Percentiles rank a stretch among this genome's conserved stretches.
phyloP scores from a whole-genome alignment of 2,797 vertebrate genomes.

The Buphagus erythrorhynchus region DNA sequence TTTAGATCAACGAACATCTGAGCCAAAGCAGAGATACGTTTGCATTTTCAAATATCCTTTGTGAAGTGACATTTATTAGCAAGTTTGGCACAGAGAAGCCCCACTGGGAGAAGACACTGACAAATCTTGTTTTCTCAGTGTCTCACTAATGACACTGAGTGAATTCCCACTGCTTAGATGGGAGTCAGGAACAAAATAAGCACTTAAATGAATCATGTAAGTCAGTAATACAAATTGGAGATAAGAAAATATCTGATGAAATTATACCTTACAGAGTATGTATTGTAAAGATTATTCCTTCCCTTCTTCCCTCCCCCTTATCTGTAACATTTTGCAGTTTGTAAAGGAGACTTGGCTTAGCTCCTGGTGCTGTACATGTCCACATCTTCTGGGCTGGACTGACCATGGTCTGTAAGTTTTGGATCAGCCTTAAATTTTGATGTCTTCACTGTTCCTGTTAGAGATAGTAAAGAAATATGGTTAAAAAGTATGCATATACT shows the following conservation, averaged over 20 bases:
- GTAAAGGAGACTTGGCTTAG: conserved; percentile 68
- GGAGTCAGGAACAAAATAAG: background rate
- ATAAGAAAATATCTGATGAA: conserved; percentile 37
- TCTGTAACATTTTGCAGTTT: conserved; percentile 11
- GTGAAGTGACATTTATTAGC: conserved; percentile 51
- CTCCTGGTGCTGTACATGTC: conserved; percentile 92
- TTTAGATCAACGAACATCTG: background rate
- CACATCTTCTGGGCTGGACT: conserved; percentile 88
- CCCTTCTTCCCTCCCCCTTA: conserved; percentile 42
- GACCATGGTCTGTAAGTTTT: conserved; percentile 81
- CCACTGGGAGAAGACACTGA: background rate
- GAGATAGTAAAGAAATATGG: background rate
- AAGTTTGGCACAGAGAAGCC: conserved; percentile 21
- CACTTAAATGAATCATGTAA: background rate
- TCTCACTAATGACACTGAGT: background rate
- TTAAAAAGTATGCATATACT: background rate
- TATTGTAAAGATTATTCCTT: conserved; percentile 32
- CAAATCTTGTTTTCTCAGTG: background rate
- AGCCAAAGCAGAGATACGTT: background rate
- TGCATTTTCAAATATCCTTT: conserved; percentile 9
- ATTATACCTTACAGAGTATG: background rate
- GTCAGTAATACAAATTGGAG: conserved; percentile 21
- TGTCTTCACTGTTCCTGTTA: conserved; percentile 62
- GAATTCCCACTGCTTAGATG: background rate
- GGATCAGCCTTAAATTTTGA: conserved; percentile 75